phyloP scores from a whole-genome alignment of 2,797 vertebrate genomes.

The Enteromius trimaculatus region DNA sequence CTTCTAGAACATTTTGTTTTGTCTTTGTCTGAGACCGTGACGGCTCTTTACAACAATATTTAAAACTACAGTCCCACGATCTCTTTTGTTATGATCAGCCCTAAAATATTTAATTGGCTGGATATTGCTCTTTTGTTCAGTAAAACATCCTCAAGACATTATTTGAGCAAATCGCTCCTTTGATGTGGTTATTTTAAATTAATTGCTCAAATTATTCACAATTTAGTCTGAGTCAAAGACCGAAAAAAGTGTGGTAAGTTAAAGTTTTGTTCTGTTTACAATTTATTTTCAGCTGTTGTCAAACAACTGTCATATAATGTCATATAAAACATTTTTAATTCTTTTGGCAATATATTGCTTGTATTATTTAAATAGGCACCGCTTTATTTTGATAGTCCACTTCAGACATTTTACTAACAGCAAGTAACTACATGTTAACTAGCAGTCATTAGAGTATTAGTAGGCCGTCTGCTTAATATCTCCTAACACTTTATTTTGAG shows the following conservation, averaged over 20 bases:
- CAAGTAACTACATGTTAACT: too few species aligned
- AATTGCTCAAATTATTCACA: background rate
- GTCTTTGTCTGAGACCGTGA: background rate
- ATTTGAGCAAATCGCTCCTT: background rate
- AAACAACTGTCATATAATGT: too few species aligned
- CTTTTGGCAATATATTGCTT: too few species aligned
- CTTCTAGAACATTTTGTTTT: constrained; percentile 15
- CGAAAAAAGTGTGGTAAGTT: background rate
- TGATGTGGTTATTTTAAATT: background rate
- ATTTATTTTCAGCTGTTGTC: background rate
- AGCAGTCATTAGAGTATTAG: too few species aligned
- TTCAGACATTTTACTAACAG: too few species aligned
- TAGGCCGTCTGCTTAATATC: too few species aligned
- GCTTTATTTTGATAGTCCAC: too few species aligned
- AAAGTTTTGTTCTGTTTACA: background rate
- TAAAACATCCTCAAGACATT: background rate
- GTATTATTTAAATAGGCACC: too few species aligned
- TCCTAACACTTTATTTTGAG: too few species aligned
- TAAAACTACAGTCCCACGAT: background rate
- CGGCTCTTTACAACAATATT: background rate
- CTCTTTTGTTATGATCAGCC: background rate
- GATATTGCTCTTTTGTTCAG: background rate
- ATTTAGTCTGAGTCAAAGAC: background rate
- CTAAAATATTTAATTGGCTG: background rate
- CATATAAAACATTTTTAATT: too few species aligned